These are phyloP conservation scores for Coenonympha glycerion DNA, from an alignment of 2,888 invertebrate species.

Conservation along the genomic window DNA sequence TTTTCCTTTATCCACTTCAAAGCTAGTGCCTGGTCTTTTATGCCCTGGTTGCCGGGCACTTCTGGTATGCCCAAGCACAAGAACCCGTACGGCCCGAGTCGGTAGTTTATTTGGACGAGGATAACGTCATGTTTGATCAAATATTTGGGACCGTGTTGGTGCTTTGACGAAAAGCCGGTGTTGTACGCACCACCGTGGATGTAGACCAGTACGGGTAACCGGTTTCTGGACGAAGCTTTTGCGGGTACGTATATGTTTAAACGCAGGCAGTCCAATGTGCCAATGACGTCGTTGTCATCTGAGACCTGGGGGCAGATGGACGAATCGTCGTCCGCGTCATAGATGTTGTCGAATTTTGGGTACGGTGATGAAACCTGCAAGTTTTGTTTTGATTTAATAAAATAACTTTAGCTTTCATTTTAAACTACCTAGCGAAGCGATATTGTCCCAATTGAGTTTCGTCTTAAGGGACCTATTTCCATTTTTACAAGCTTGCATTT, in stretches of 20 bases:
- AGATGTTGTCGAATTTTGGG: constrained; percentile 38
- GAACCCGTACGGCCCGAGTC: constrained; percentile 53
- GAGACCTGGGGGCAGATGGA: constrained; percentile 47
- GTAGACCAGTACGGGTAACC: constrained; percentile 47
- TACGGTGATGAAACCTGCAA: constrained; percentile 43
- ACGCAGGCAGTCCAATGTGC: constrained; percentile 45
- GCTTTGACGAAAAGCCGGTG: constrained; percentile 37
- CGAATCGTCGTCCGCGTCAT: constrained; percentile 48
- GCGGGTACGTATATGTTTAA: constrained; percentile 48
- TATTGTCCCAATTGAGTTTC: too few species aligned
- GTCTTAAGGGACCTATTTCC: too few species aligned
- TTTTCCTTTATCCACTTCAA: constrained; percentile 50
- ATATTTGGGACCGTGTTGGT: constrained; percentile 40
- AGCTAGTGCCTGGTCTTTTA: constrained; percentile 50
- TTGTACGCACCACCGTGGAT: constrained; percentile 45
- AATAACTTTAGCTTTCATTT: neutral
- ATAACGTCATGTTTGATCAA: constrained; percentile 47
- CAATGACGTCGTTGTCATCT: constrained; percentile 31
- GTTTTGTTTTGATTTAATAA: neutral
- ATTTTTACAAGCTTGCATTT: too few species aligned
- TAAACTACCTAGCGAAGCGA: too few species aligned
- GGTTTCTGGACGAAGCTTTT: constrained; percentile 36
- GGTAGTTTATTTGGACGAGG: constrained; percentile 50
- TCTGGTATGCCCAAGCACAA: constrained; percentile 46
- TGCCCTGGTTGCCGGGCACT: constrained; percentile 51